These are phyloP conservation scores for Aepyceros melampus DNA, from an alignment of 2,113 vertebrate species.

Conservation along the genomic window DNA sequence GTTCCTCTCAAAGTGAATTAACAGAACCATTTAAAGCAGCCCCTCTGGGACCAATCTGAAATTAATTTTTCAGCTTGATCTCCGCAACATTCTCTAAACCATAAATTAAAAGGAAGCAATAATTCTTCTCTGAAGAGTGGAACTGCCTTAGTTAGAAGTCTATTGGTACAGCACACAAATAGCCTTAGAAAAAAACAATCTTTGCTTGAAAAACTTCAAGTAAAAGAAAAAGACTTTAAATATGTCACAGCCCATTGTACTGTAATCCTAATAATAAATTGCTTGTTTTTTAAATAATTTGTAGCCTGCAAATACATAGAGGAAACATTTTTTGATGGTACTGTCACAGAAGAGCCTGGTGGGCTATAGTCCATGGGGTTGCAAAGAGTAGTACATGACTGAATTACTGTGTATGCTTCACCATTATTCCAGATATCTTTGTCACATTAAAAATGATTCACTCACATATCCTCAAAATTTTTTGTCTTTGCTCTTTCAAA, in stretches of 20 bases:
- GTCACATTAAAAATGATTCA: not conserved
- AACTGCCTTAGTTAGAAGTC: not conserved
- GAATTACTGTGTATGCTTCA: not conserved
- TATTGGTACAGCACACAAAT: not conserved
- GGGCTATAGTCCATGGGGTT: not conserved
- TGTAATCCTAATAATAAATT: not conserved
- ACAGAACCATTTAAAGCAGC: constrained; percentile 37
- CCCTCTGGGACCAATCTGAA: constrained; percentile 35
- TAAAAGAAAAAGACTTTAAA: not conserved
- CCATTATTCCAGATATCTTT: not conserved
- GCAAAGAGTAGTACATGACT: not conserved
- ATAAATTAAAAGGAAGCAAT: constrained; percentile 22
- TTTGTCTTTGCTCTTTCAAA: not conserved
- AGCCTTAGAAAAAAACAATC: not conserved
- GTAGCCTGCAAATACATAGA: not conserved
- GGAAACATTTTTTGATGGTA: not conserved
- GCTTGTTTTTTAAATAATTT: not conserved
- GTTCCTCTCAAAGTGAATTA: constrained; percentile 29
- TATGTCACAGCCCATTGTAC: not conserved
- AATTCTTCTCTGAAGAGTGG: not conserved
- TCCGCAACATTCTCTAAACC: constrained; percentile 22
- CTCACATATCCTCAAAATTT: not conserved
- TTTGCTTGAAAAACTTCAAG: not conserved
- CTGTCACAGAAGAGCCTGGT: not conserved
- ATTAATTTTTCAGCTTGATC: constrained; percentile 35